Base-by-base conservation (phyloP, 2,113 vertebrate species). In the Plotosus lineatus region DNA sequence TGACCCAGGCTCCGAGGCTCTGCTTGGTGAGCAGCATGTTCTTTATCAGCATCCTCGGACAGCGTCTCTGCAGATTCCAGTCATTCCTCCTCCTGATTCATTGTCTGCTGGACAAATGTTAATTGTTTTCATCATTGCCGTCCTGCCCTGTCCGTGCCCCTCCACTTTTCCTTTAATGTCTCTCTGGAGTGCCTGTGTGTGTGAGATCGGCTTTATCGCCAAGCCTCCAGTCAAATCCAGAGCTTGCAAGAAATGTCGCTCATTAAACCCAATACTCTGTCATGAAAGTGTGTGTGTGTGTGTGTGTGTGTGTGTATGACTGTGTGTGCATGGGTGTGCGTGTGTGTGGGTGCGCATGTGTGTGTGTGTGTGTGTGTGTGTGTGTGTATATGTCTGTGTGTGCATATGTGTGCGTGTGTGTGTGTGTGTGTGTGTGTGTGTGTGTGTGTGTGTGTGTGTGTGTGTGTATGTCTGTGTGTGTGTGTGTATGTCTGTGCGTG, bases 71-170 rank as follows among this genome's bases (percentile, higher is more conserved):
- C 92, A 91, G 95, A 96, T 96, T 95, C 92, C 92, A 92, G 93
- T 94, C 93, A 94, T 95, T 96, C 91, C 93, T 92, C 88, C 90
- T 77, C 87, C 92, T 96, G 95, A 98, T 95, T 96, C 94, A 96
- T 95, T 93, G 92, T 93, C 91, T 91, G 90, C 89, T 87, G 91
- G 92, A 94, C 93, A 95, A 95, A 96, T 94, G 95, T 95, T 97
- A 96, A 97, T 95, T 96, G 91, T 96, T 95, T 96, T 95, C 92
- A 92, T 93, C 84, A 88, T 92, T 93, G 91, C 90, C 90, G 92
- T 87, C 88, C 65, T 87, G 86, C 87, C 90, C 87, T 86, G 91
- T 94, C 91, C 72, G 48, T 93, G 89, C 91, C 91, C 91, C 86
- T 90, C 56, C 75, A 91, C 91, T 92, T 88, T 86, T 60, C 78